These are phyloP conservation scores for Catostylus mosaicus DNA, from an alignment of 30 jellyfish, hydroid and myxozoan species.

Conservation along the genomic window DNA sequence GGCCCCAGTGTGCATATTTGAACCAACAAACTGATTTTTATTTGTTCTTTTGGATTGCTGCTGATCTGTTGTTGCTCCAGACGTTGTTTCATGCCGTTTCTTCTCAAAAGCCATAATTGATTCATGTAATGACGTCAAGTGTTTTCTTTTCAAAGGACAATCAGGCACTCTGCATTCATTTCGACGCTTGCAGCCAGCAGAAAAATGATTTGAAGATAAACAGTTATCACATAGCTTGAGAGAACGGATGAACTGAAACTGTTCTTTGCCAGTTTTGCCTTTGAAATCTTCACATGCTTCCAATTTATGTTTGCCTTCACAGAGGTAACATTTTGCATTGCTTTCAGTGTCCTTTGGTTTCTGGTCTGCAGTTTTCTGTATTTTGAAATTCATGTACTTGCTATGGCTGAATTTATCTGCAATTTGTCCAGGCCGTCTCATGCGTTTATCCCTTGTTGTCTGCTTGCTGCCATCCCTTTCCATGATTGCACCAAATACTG, in stretches of 20 bases:
- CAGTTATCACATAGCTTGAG: constrained; percentile 26
- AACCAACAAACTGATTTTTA: constrained; percentile 44
- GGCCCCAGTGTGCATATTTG: constrained; percentile 46
- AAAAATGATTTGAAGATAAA: constrained; percentile 6
- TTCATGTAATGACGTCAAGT: constrained; percentile 53
- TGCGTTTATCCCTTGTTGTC: background rate
- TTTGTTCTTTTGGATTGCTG: constrained; percentile 2
- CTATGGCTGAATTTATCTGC: constrained; percentile 11
- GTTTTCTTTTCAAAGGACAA: constrained; percentile 38
- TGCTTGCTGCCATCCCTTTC: background rate
- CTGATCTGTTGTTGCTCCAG: constrained; percentile 23
- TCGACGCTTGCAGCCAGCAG: constrained; percentile 62
- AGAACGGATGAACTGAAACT: constrained; percentile 1
- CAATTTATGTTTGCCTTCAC: constrained; percentile 14
- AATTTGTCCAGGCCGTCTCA: background rate
- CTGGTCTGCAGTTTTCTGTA: constrained; percentile 20
- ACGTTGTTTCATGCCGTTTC: constrained; percentile 24
- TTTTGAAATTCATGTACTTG: constrained; percentile 11
- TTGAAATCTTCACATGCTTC: background rate
- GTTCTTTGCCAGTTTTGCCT: constrained; percentile 11
- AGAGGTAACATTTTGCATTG: constrained; percentile 11
- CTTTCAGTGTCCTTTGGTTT: constrained; percentile 15
- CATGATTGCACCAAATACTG: constrained; percentile 47
- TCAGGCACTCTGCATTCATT: constrained; percentile 51
- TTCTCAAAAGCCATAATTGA: constrained; percentile 46